phyloP scores from a whole-genome alignment of 2,888 invertebrate genomes.

The Napeogenes inachia region DNA sequence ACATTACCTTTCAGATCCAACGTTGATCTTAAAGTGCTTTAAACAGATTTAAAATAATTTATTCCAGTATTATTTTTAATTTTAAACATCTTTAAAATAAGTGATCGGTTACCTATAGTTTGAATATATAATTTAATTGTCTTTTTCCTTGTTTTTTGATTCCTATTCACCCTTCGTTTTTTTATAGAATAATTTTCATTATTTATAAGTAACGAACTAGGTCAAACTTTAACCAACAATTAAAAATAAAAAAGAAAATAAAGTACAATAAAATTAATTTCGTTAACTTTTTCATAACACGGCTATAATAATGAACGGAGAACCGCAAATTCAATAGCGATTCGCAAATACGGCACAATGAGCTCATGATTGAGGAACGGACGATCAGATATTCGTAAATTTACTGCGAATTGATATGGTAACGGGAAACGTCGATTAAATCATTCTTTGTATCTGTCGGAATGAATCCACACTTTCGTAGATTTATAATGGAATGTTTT shows the following conservation, averaged over 20 bases:
- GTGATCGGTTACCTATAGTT: neutral
- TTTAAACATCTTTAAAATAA: too few relatives aligned
- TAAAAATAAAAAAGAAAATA: neutral
- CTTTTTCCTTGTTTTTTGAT: too few relatives aligned
- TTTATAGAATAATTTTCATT: too few relatives aligned
- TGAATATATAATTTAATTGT: too few relatives aligned
- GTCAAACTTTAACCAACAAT: neutral
- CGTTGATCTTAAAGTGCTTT: constrained; percentile 12
- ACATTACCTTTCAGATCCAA: constrained; percentile 33
- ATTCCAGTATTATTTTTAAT: too few relatives aligned
- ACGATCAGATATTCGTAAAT: neutral
- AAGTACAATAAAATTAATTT: neutral
- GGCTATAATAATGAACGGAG: neutral
- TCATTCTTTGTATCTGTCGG: neutral
- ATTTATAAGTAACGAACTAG: too few relatives aligned
- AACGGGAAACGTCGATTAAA: neutral
- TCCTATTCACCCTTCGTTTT: too few relatives aligned
- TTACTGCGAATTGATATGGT: neutral
- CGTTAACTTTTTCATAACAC: neutral
- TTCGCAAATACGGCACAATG: neutral
- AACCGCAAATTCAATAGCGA: constrained; percentile 10
- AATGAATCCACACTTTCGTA: too few relatives aligned
- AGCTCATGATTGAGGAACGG: neutral
- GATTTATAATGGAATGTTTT: too few relatives aligned
- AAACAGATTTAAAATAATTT: constrained; percentile 3